phyloP scores from a whole-genome alignment of 2,888 invertebrate genomes.

The Amiota minor region DNA sequence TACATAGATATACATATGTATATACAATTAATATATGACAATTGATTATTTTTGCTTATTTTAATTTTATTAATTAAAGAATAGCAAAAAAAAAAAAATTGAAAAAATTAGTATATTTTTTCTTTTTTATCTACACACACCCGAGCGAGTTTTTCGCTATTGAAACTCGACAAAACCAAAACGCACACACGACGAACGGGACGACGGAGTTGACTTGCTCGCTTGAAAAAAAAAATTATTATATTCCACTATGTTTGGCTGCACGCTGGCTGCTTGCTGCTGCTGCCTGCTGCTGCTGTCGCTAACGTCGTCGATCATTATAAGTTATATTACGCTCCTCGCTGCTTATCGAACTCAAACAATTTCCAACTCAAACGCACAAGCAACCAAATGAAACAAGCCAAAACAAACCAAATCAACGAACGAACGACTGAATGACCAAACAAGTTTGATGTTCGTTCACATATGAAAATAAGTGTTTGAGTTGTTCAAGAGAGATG shows the following conservation, averaged over 20 bases:
- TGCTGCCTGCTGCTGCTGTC: not conserved
- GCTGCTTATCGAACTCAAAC: too few species aligned
- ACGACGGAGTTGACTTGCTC: constrained; percentile 16
- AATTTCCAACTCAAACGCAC: too few species aligned
- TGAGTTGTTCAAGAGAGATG: constrained; percentile 15
- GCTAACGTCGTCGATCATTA: not conserved
- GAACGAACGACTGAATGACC: too few species aligned
- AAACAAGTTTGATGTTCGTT: too few species aligned
- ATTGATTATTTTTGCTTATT: constrained; percentile 10
- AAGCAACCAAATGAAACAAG: too few species aligned
- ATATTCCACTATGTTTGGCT: constrained; percentile 20
- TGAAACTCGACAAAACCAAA: constrained; percentile 16
- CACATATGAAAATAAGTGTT: too few species aligned
- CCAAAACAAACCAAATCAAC: too few species aligned
- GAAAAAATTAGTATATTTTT: constrained; percentile 15
- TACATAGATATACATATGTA: not conserved
- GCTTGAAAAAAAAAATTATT: not conserved
- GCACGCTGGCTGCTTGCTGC: not conserved
- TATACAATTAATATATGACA: constrained; percentile 15
- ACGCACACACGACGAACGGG: constrained; percentile 22
- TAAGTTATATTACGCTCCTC: too few species aligned
- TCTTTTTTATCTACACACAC: constrained; percentile 52
- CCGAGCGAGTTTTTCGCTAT: constrained; percentile 60
- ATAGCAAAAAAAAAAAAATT: constrained; percentile 32
- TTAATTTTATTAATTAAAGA: constrained; percentile 25